A percentile compares a stretch with the other conserved stretches of the same genome.
Evolutionary conservation across 2,797 vertebrate genomes (phyloP).

Genomic region (Passerculus sandwichensis): DNA sequence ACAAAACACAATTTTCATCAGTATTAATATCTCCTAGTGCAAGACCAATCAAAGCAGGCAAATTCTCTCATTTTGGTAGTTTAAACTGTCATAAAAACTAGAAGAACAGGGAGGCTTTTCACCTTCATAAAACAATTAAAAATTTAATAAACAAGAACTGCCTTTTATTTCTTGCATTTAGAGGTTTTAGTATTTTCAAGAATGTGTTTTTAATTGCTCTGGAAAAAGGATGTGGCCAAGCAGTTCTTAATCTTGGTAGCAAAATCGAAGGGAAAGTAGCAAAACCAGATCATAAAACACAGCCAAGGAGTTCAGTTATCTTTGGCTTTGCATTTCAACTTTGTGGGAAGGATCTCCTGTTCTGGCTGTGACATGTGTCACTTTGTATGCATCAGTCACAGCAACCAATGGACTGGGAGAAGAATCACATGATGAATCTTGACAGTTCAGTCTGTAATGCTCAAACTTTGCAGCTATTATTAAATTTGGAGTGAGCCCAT

Average conservation of each 20-base stretch:
- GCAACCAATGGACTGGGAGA: not conserved
- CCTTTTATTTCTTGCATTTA: not conserved
- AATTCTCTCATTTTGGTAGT: not conserved
- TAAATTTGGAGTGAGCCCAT: not conserved
- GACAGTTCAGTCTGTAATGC: not conserved
- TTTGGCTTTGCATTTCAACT: not conserved
- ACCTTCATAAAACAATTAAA: not conserved
- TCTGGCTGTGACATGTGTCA: conserved; percentile 17
- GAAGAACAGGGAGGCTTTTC: not conserved
- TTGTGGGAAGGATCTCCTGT: not conserved
- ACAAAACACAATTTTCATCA: not conserved
- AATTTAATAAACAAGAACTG: not conserved
- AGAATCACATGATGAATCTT: not conserved
- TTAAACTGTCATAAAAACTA: not conserved
- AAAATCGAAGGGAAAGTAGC: too few relatives aligned
- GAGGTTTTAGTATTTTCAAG: not conserved
- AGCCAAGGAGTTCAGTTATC: not conserved
- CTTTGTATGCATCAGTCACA: conserved; percentile 5
- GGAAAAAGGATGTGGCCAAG: not conserved
- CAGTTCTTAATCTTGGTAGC: too few relatives aligned
- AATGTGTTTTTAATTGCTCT: not conserved
- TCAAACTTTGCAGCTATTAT: not conserved
- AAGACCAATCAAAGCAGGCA: not conserved
- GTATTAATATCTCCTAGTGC: not conserved
- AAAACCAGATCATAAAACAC: not conserved